Percentiles rank a stretch among this genome's conserved stretches.
phyloP scores from a whole-genome alignment of 1,140 invertebrate genomes.

The Drosophila nannoptera region DNA sequence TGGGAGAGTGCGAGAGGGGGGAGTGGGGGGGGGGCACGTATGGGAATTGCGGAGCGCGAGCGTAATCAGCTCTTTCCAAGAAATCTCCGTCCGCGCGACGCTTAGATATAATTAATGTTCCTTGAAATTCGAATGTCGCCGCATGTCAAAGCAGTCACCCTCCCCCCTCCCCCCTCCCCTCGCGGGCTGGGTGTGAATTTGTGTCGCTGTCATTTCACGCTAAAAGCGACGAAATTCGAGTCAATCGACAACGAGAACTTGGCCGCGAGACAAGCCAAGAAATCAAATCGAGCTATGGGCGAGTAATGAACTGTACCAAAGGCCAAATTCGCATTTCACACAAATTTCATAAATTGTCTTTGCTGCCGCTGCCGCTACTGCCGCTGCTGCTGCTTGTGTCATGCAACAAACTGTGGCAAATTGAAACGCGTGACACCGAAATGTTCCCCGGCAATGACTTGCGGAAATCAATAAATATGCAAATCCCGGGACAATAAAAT shows the following conservation, averaged over 20 bases:
- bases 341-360: neutral
- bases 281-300: slow-evolving; percentile 11
- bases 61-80: slow-evolving; percentile 20
- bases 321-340: slow-evolving; percentile 15
- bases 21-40: slow-evolving; percentile 22
- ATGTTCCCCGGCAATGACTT: too few relatives aligned
- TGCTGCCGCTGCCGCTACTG: neutral
- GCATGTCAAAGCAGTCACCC: slow-evolving; percentile 12
- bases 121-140: slow-evolving; percentile 44
- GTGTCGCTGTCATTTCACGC: slow-evolving; percentile 24
- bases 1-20: slow-evolving; percentile 4
- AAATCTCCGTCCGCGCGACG: neutral
- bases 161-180: too few relatives aligned
- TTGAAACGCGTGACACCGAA: too few relatives aligned
- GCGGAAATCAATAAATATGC: neutral
- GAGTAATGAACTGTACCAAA: slow-evolving; percentile 12
- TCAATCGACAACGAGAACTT: slow-evolving; percentile 5
- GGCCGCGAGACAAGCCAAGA: slow-evolving; percentile 2
- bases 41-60: slow-evolving; percentile 3
- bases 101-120: neutral
- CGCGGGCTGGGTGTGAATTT: too few relatives aligned
- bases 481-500: neutral
- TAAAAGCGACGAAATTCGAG: slow-evolving; percentile 32
- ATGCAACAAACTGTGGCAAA: slow-evolving; percentile 2
- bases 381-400: neutral